Conservation (phyloP, 1,140 invertebrate species). For the Micrasema minimum region DNA sequence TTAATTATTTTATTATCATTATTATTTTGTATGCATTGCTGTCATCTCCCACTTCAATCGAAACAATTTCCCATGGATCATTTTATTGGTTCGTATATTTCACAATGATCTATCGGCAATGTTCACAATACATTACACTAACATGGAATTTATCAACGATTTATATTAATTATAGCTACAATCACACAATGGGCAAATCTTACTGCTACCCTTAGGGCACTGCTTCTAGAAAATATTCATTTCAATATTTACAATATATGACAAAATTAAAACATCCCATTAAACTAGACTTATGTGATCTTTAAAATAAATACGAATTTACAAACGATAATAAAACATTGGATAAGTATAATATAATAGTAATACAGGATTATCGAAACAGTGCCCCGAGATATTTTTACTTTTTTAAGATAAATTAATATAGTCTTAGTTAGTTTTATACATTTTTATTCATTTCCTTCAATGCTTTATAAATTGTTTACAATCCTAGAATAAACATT, state of each 20-base stretch:
- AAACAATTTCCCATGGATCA: constrained; percentile 42
- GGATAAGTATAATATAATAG: no score
- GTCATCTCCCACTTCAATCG: constrained; percentile 36
- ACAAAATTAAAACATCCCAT: no score
- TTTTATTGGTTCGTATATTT: constrained; percentile 49
- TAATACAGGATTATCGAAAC: no score
- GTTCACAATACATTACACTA: constrained; percentile 53
- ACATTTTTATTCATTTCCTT: constrained; percentile 37
- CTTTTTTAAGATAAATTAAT: constrained; percentile 28
- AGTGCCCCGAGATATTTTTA: constrained; percentile 19
- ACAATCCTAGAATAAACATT: constrained; percentile 33
- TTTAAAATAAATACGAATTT: no score
- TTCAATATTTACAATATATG: constrained; percentile 23
- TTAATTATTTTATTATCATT: constrained; percentile 52
- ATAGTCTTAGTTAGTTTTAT: constrained; percentile 15
- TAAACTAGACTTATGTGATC: no score
- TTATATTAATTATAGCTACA: constrained; percentile 54
- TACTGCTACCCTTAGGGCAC: constrained; percentile 43
- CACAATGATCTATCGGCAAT: constrained; percentile 41
- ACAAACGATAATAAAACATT: no score
- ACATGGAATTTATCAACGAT: constrained; percentile 52
- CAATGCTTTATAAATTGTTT: constrained; percentile 35
- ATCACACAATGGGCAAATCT: constrained; percentile 55
- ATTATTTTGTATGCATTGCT: constrained; percentile 54
- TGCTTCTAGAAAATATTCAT: constrained; percentile 6